Percentiles rank a stretch among this genome's conserved stretches.
phyloP scores from a whole-genome alignment of 2,888 invertebrate species.

The Omphaloscelis lunosa region DNA sequence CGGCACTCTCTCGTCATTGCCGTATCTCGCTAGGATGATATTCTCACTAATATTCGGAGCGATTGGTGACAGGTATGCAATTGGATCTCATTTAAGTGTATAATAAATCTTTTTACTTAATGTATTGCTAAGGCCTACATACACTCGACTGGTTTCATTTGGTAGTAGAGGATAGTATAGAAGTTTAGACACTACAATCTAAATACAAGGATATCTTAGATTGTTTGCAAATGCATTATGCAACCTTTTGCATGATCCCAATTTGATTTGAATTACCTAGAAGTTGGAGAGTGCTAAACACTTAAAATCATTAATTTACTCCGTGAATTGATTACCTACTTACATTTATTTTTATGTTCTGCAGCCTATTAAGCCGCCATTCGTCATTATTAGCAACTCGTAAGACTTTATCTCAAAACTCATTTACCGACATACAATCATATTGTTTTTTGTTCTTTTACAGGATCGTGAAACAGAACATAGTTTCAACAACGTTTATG shows the following conservation, averaged over 20 bases:
- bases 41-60: constrained; percentile 94
- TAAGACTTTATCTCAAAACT: not conserved
- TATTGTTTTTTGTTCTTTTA: constrained; percentile 36
- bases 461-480: constrained; percentile 88
- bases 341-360: not conserved
- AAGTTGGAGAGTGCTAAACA: constrained; percentile 4
- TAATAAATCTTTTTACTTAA: not conserved
- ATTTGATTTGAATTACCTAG: not conserved
- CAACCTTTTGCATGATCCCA: not conserved
- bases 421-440: not conserved
- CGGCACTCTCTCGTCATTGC: constrained; percentile 93
- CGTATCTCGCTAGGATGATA: constrained; percentile 93
- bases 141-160: not conserved
- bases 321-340: not conserved
- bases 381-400: not conserved
- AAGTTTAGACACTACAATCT: not conserved
- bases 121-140: constrained; percentile 23
- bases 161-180: not conserved
- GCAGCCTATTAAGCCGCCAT: not conserved
- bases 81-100: constrained; percentile 37
- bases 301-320: not conserved
- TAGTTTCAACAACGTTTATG: constrained; percentile 89
- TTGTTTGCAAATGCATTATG: constrained; percentile 26
- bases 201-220: not conserved
- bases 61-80: constrained; percentile 91